Percentiles rank a stretch among this genome's conserved stretches.
These are phyloP conservation scores for Leptocoma aspasia DNA, from an alignment of 2,113 vertebrate species.

Conservation along the genomic window DNA sequence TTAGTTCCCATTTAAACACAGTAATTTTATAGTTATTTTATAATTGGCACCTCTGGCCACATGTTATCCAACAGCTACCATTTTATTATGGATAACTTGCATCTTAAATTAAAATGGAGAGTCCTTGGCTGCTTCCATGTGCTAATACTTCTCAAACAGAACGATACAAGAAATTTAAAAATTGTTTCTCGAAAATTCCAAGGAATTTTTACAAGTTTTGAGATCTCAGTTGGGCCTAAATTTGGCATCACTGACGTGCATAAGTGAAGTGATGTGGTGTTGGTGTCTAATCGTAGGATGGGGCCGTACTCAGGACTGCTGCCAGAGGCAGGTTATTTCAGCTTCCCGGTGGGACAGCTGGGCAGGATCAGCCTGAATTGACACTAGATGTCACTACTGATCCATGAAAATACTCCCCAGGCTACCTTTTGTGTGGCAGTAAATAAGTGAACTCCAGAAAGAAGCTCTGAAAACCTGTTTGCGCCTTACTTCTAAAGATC, in stretches of 20 bases:
- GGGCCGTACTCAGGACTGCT: neutral
- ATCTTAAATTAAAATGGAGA: neutral
- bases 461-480: neutral
- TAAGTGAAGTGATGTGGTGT: neutral
- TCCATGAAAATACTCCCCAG: slow-evolving; percentile 1
- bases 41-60: neutral
- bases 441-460: slow-evolving; percentile 1
- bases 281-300: neutral
- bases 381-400: slow-evolving; percentile 70
- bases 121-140: neutral
- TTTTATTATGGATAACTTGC: neutral
- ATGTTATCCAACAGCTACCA: neutral
- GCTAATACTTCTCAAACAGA: neutral
- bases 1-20: neutral
- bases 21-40: neutral
- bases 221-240: neutral
- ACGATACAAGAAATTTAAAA: neutral
- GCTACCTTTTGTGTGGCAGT: slow-evolving; percentile 64
- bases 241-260: neutral
- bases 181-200: neutral
- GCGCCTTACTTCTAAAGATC: neutral
- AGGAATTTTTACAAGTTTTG: neutral
- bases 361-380: neutral
- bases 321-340: neutral
- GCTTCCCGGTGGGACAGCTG: neutral